A percentile compares a stretch with the other conserved stretches of the same genome.
phyloP scores from a whole-genome alignment of 2,113 vertebrate species.

The Chaetodon trifascialis region DNA sequence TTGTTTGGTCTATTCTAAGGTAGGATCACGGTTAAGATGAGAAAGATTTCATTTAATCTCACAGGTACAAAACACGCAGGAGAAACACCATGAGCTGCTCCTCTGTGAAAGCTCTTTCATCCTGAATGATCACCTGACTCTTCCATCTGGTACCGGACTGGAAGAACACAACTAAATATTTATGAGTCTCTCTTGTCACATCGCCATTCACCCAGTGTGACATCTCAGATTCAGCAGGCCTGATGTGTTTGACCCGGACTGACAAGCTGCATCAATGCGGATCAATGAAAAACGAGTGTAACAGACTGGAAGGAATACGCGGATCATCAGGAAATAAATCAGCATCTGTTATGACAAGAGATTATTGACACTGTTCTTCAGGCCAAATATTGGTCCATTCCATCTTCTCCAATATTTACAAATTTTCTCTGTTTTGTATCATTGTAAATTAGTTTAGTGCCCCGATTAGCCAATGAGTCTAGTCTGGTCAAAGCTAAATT shows the following conservation, averaged over 20 bases:
- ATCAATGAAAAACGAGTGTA: slow-evolving; percentile 19
- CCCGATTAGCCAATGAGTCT: background rate
- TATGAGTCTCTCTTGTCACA: background rate
- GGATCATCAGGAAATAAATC: too few relatives aligned
- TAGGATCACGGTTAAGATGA: background rate
- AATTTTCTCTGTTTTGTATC: background rate
- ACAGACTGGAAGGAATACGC: background rate
- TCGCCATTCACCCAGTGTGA: slow-evolving; percentile 5
- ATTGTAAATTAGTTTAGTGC: background rate
- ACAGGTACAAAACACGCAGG: background rate
- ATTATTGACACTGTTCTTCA: too few relatives aligned
- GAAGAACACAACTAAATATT: background rate
- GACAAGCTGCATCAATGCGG: slow-evolving; percentile 21
- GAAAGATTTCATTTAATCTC: background rate
- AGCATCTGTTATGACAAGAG: too few relatives aligned
- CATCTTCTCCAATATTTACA: background rate
- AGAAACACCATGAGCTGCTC: background rate
- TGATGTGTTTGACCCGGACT: background rate
- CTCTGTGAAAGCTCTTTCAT: too few relatives aligned
- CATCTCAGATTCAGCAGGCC: slow-evolving; percentile 2
- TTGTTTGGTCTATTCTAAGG: background rate
- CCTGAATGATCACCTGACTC: background rate
- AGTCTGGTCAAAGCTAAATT: background rate
- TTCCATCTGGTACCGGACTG: too few relatives aligned
- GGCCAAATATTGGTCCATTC: background rate